Evolutionary conservation across 2,113 vertebrate genomes (phyloP).

Genomic region (Lagopus leucura): DNA sequence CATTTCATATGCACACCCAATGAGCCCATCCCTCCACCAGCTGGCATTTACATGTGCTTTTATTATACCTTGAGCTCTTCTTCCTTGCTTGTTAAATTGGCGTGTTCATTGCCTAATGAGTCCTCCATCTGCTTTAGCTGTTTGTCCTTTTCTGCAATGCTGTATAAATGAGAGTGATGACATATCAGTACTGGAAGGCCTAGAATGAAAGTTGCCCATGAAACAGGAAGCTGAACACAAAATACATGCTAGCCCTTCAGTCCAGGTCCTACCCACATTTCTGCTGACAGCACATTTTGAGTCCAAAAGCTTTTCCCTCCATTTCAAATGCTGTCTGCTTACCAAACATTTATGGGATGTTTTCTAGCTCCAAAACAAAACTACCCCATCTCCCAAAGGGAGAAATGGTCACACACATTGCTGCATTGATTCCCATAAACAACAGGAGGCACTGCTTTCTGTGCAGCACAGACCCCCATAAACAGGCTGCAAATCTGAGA

Average conservation of each 20-base stretch:
- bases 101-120: constrained; percentile 78
- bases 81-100: constrained; percentile 81
- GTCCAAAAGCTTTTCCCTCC: background rate
- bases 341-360: constrained; percentile 19
- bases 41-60: background rate
- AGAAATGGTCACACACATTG: background rate
- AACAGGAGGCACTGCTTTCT: background rate
- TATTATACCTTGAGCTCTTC: constrained; percentile 82
- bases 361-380: constrained; percentile 10
- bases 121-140: constrained; percentile 84
- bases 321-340: background rate
- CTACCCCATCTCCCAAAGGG: background rate
- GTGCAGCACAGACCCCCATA: background rate
- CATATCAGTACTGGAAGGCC: background rate
- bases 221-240: background rate
- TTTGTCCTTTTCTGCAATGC: constrained; percentile 84
- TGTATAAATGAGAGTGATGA: constrained; percentile 39
- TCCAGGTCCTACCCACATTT: background rate
- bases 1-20: background rate
- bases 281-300: background rate
- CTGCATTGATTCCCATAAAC: background rate
- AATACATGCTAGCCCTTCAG: background rate
- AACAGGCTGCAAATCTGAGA: background rate
- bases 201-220: background rate
- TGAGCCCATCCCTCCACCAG: background rate